A percentile compares a stretch with the other conserved stretches of the same genome.
These are phyloP conservation scores for Tetraodon nigroviridis DNA, from an alignment of 2,113 vertebrate species.

Conservation along the genomic window DNA sequence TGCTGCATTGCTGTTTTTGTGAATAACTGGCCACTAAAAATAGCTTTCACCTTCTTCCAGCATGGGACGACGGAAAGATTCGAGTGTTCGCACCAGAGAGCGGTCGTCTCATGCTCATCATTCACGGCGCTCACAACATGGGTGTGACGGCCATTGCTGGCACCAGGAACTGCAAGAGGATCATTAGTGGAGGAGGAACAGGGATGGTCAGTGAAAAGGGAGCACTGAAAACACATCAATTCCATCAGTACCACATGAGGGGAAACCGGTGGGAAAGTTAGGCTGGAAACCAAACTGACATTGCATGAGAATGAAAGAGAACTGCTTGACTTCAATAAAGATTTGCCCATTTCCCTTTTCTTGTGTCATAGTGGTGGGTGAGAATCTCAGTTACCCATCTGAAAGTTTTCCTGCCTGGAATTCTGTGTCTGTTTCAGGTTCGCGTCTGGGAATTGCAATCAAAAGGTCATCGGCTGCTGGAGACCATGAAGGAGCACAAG, in stretches of 20 bases:
- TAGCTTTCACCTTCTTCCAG: conserved; percentile 57
- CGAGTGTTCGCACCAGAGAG: conserved; percentile 80
- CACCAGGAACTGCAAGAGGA: conserved; percentile 77
- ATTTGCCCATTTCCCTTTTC: neutral
- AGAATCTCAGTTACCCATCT: too few relatives aligned
- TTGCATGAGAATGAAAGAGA: neutral
- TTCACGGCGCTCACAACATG: conserved; percentile 77
- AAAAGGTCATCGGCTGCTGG: conserved; percentile 63
- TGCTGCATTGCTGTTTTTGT: neutral
- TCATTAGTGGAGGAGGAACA: conserved; percentile 85
- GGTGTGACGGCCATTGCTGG: conserved; percentile 80
- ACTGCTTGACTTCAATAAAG: neutral
- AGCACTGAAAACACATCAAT: neutral
- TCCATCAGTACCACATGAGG: neutral
- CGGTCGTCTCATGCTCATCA: conserved; percentile 71
- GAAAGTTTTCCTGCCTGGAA: neutral
- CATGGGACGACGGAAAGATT: conserved; percentile 85
- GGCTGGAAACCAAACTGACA: too few relatives aligned
- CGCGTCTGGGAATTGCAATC: conserved; percentile 78
- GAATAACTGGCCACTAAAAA: neutral
- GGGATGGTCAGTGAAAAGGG: conserved; percentile 76
- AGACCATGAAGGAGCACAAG: conserved; percentile 79
- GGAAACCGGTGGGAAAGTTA: neutral
- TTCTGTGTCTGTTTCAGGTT: conserved; percentile 60
- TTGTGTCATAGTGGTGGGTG: too few relatives aligned